Evolutionary conservation across 2,113 vertebrate genomes (phyloP).

Genomic region (Phyllopteryx taeniolatus): DNA sequence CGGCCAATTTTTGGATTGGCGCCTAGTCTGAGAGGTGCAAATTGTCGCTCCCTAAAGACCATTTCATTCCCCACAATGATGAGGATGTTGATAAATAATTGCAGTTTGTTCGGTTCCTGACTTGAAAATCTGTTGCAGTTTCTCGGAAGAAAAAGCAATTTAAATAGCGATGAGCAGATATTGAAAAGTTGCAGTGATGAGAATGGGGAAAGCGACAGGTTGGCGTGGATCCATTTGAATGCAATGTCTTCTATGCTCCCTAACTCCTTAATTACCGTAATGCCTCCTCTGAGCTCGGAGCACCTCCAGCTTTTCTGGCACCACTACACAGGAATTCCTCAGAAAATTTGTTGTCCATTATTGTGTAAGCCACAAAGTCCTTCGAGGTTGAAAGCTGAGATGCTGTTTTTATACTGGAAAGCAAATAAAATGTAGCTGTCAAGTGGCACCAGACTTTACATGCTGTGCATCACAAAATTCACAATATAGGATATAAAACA

Average conservation of each 20-base stretch:
- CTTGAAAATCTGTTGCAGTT: constrained; percentile 34
- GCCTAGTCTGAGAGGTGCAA: constrained; percentile 19
- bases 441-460: constrained; percentile 34
- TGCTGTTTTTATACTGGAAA: constrained; percentile 31
- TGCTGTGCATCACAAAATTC: constrained; percentile 6
- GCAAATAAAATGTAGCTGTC: constrained; percentile 52
- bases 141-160: constrained; percentile 30
- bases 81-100: constrained; percentile 28
- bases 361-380: constrained; percentile 46
- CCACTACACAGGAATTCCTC: constrained; percentile 52
- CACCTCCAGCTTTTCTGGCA: constrained; percentile 45
- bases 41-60: constrained; percentile 22
- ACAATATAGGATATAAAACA: not conserved
- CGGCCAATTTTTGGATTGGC: constrained; percentile 1
- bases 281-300: constrained; percentile 15
- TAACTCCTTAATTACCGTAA: constrained; percentile 8
- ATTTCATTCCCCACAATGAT: constrained; percentile 17
- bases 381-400: constrained; percentile 28
- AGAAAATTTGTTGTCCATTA: constrained; percentile 43
- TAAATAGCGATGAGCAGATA: constrained; percentile 19
- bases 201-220: not conserved
- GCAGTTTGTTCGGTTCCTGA: constrained; percentile 22
- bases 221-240: not conserved
- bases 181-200: not conserved
- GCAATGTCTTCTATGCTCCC: constrained; percentile 9